Conservation (phyloP, 2,888 invertebrate genomes). For the Carcina quercana region DNA sequence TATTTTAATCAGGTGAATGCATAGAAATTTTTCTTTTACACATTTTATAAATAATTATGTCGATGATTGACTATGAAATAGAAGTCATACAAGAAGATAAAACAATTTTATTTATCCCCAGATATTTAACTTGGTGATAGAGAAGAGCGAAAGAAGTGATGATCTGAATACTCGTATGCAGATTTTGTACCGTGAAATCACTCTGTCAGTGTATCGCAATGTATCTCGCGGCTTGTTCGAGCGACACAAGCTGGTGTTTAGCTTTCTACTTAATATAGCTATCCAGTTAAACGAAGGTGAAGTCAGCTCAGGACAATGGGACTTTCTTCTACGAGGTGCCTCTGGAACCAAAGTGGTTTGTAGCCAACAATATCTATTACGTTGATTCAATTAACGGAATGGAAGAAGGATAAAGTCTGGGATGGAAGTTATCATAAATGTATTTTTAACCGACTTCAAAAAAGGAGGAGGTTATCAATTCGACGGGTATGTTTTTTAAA, state of each 20-base stretch:
- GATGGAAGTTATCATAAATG: too few relatives aligned
- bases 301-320: conserved; percentile 80
- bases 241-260: conserved; percentile 91
- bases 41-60: too few relatives aligned
- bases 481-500: too few relatives aligned
- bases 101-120: too few relatives aligned
- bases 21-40: too few relatives aligned
- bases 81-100: too few relatives aligned
- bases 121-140: conserved; percentile 88
- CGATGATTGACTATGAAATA: too few relatives aligned
- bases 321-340: conserved; percentile 85
- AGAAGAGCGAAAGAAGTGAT: conserved; percentile 79
- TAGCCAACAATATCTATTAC: too few relatives aligned
- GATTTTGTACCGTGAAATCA: conserved; percentile 84
- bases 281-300: conserved; percentile 78
- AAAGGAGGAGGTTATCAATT: too few relatives aligned
- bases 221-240: conserved; percentile 94
- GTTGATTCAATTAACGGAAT: too few relatives aligned
- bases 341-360: conserved; percentile 70
- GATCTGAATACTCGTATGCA: conserved; percentile 79
- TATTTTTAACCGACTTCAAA: background rate
- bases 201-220: conserved; percentile 87
- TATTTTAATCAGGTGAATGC: conserved; percentile 80
- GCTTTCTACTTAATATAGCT: conserved; percentile 86
- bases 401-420: too few relatives aligned